Conservation (phyloP, 2,888 invertebrate genomes). For the Parapristionchus giblindavisi region DNA sequence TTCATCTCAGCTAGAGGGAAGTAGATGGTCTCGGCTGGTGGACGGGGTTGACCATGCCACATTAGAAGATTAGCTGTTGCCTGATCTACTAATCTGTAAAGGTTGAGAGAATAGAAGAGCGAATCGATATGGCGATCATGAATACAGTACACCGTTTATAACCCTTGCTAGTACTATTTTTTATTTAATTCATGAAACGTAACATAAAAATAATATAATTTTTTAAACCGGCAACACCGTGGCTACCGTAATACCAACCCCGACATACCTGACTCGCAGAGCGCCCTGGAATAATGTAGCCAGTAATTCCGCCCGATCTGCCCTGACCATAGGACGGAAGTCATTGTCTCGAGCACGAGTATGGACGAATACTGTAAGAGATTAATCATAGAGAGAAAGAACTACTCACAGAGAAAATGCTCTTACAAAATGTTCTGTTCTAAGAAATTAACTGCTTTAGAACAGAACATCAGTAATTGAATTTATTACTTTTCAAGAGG, state of each 20-base stretch:
- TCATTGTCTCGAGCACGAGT: slow-evolving; percentile 53
- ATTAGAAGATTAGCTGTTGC: no score
- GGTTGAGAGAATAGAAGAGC: background rate
- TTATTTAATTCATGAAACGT: no score
- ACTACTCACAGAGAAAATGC: no score
- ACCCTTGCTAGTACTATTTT: no score
- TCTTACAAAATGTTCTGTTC: no score
- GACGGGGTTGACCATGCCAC: slow-evolving; percentile 11
- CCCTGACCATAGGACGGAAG: slow-evolving; percentile 42
- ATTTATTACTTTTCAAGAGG: no score
- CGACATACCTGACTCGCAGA: slow-evolving; percentile 12
- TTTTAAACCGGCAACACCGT: background rate
- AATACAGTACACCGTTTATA: no score
- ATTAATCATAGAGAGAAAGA: no score
- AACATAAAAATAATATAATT: background rate
- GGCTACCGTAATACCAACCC: background rate
- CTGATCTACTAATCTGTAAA: slow-evolving; percentile 11
- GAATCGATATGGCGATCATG: background rate
- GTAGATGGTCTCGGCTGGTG: slow-evolving; percentile 12
- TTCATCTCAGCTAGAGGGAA: slow-evolving; percentile 32
- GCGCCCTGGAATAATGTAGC: slow-evolving; percentile 41
- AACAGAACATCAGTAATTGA: no score
- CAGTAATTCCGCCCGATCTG: slow-evolving; percentile 43
- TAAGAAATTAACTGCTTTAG: no score
- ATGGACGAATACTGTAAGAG: slow-evolving; percentile 58